Base-by-base conservation (phyloP, 2,888 invertebrate species). In the Mylabris sibirica region DNA sequence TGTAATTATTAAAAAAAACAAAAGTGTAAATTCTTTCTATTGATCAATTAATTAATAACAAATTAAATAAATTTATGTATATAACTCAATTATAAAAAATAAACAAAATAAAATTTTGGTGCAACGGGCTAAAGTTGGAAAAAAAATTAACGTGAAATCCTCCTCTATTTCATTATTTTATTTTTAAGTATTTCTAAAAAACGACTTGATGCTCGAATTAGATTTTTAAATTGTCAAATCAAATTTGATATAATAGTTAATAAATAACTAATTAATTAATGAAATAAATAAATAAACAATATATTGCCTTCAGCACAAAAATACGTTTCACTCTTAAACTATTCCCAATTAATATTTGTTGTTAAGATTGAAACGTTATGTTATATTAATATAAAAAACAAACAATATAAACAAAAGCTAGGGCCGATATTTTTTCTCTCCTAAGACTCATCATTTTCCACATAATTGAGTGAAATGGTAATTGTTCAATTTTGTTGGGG, bases 121-220 rank as follows among this genome's bases (percentile, higher is more conserved):
- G 70, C 70, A 67, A 67, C 67, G 70, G 70, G 70, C 70, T 70
- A 70, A 70, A 60, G 59, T 70, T 70, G 2, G n/a, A 41, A 41
- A 14, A 41, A n/a, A 41, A 41, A 35, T 8, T 5, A 35, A 35
- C 41, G n/a, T 41, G 5, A n/a, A 14, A 17, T 14, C 2, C 12
- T 41, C n/a, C n/a, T 41, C 14, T 14, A 41, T 35, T 35, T 35
- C 35, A 11, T 30, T 30, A 30, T 35, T 35, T 41, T n/a, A 14
- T 41, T 41, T 41, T 41, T 41, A 14, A 41, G 14, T 41, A 14
- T 41, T 41, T 22, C 3, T 22, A 8, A 53, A 44, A 4, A 53
- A 53, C 53, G 64, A 69, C 66, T 69, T 60, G 64, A 70, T 67
- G 66, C 67, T 70, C 67, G 69, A 67, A 67, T 22, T 12, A 53